These are phyloP conservation scores for Bombus waltoni DNA, from an alignment of 1,140 invertebrate genomes.

Conservation along the genomic window DNA sequence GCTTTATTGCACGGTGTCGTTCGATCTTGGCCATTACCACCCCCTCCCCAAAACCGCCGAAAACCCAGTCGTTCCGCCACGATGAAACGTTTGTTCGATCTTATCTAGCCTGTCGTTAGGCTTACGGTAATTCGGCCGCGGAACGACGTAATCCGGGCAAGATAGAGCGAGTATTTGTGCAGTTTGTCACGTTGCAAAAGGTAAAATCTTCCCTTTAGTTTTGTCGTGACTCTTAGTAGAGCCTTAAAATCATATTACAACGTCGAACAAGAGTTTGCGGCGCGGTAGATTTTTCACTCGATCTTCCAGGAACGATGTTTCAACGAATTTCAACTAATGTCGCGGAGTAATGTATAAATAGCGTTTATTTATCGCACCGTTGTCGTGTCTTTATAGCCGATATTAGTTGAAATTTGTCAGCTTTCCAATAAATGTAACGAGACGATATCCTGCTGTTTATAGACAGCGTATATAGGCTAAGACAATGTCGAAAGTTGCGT, in stretches of 20 bases:
- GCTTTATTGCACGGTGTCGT: slow-evolving; percentile 39
- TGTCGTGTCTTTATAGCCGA: too few relatives aligned
- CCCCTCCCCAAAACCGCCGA: background rate
- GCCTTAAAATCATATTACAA: too few relatives aligned
- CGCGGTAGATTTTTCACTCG: too few relatives aligned
- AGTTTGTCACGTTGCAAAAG: background rate
- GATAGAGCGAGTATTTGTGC: background rate
- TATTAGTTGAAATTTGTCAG: background rate
- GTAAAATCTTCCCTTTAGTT: background rate
- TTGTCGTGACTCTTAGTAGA: background rate
- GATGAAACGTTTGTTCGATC: slow-evolving; percentile 5
- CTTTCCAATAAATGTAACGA: background rate
- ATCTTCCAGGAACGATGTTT: too few relatives aligned
- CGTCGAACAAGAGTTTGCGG: too few relatives aligned
- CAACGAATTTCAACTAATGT: too few relatives aligned
- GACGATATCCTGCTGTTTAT: background rate
- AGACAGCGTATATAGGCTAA: background rate
- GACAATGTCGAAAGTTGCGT: background rate
- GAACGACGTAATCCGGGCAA: background rate
- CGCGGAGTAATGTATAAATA: too few relatives aligned
- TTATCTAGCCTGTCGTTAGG: background rate
- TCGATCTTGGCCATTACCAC: slow-evolving; percentile 18
- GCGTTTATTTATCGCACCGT: too few relatives aligned
- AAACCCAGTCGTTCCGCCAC: background rate
- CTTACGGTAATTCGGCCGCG: background rate